These are phyloP conservation scores for Tenualosa ilisha DNA, from an alignment of 2,797 vertebrate species.

Conservation along the genomic window DNA sequence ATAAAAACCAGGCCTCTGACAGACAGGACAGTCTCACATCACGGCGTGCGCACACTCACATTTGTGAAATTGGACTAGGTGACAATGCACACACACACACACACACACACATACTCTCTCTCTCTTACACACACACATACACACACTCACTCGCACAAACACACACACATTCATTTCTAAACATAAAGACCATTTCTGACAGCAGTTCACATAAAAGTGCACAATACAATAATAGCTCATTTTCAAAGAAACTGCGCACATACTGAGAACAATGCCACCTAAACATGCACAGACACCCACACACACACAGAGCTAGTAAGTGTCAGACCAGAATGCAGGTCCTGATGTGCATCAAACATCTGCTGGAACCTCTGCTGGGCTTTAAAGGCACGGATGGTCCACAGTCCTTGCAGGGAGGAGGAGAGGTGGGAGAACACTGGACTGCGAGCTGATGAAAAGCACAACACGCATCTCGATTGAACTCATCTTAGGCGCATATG, in stretches of 20 bases:
- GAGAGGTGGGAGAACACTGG: constrained; percentile 94
- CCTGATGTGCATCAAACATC: constrained; percentile 88
- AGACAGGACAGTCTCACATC: constrained; percentile 1
- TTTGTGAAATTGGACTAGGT: neutral
- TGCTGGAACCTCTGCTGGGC: constrained; percentile 87
- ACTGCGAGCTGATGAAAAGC: constrained; percentile 79
- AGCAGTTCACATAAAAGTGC: neutral
- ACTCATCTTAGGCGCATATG: neutral
- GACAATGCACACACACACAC: neutral
- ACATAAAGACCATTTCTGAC: constrained; percentile 4
- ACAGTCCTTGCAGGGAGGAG: constrained; percentile 90
- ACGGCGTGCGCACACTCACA: neutral
- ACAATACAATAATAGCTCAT: neutral
- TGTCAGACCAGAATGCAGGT: constrained; percentile 87
- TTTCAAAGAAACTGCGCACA: neutral
- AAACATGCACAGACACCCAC: neutral
- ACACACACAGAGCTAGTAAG: constrained; percentile 7
- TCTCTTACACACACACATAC: neutral
- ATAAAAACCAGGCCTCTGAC: constrained; percentile 93
- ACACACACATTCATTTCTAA: neutral
- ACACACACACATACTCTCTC: neutral
- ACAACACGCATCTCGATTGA: neutral
- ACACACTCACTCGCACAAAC: neutral
- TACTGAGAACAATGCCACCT: neutral
- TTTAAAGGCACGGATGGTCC: constrained; percentile 90